These are phyloP conservation scores for Stegophylla sp. DNA, from an alignment of 2,888 invertebrate genomes.

Conservation along the genomic window DNA sequence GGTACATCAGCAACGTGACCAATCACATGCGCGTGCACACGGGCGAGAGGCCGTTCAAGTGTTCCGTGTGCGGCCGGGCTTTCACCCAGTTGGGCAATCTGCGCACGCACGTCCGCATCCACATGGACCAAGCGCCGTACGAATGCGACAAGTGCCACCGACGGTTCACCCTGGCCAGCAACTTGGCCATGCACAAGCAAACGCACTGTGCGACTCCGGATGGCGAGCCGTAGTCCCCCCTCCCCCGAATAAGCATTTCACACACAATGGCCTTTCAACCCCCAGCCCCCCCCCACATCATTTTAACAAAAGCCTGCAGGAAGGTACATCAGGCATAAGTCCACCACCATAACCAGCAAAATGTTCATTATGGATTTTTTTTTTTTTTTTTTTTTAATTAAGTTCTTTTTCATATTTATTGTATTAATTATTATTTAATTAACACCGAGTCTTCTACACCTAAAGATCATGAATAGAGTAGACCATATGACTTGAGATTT, in stretches of 20 bases:
- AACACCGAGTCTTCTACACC: no score
- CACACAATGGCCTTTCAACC: no score
- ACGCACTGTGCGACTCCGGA: conserved; percentile 1
- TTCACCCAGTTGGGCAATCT: conserved; percentile 40
- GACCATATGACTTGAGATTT: no score
- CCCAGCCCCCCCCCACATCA: no score
- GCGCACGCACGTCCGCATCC: conserved; percentile 22
- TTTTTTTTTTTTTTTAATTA: conserved; percentile 15
- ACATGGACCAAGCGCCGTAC: conserved; percentile 17
- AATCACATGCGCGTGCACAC: conserved; percentile 45
- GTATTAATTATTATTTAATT: no score
- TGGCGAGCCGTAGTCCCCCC: conserved; percentile 2
- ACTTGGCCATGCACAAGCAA: conserved; percentile 1
- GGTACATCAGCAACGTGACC: conserved; percentile 14
- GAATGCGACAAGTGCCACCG: background rate
- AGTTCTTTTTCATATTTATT: no score
- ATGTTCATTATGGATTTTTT: no score
- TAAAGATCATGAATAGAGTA: no score
- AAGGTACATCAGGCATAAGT: no score
- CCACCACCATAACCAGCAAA: no score
- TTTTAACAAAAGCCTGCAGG: no score
- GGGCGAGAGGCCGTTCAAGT: conserved; percentile 31
- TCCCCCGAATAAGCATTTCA: no score
- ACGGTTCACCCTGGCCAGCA: conserved; percentile 15
- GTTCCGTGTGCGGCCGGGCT: background rate